Evolutionary conservation across 1,140 invertebrate genomes (phyloP), one percentile per base, ranked within the genome.

Genomic region (Tigriopus japonicus): DNA sequence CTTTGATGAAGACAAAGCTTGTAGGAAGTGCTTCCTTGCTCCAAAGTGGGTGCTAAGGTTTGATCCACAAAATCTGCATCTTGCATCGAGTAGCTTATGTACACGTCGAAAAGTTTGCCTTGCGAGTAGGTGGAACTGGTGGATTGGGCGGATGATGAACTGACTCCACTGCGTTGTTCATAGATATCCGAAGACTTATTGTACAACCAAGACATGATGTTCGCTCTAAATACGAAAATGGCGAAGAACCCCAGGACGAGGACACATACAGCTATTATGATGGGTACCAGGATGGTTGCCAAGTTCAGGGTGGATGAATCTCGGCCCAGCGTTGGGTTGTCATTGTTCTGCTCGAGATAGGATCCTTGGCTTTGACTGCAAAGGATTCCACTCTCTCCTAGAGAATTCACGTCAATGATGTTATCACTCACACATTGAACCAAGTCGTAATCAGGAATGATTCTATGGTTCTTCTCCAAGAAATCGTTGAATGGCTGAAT

Each of bases 81-180:
- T 71, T 90, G 87, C 1, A 85, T 85, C 72, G 86, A 89, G 72
- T 94, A 93, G 67, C 86, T 89, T 56, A 94, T 80, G 71, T 93
- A 94, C 10, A 87, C 88, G 67, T 95, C 90, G 70, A 89, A 93
- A n/a, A 90, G 76, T 71, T 91, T 91, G 71, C 89, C 86, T 53
- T 65, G 13, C 2, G 28, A 17, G 7, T 28, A 19, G 42, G 14
- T 14, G 28, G 41, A 14, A n/a, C 28, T 42, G 41, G 28, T 21
- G 7, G 24, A 42, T 14, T 17, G 13, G 17, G 42, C 45, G 2
- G 58, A 15, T 14, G 19, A 23, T 42, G 58, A 21, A 6, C 24
- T 15, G 17, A 42, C n/a, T 49, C 45, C 45, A 15, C 28, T 42
- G 6, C 55, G 55, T 17, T 28, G 42, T 41, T 58, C 55, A n/a